Conservation (phyloP, 2,113 vertebrate species). For the Hylia prasina region DNA sequence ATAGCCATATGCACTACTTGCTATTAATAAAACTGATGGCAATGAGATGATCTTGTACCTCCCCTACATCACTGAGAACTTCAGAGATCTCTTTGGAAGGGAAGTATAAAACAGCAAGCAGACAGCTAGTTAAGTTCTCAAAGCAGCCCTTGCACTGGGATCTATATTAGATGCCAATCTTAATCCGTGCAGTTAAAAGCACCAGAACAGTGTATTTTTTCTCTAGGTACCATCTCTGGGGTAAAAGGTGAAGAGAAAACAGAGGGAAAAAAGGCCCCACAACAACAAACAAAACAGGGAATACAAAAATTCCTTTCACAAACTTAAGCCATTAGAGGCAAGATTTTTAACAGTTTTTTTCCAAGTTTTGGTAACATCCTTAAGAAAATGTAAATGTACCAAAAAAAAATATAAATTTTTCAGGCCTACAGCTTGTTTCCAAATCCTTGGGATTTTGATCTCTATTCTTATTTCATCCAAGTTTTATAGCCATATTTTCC, state of each 20-base stretch:
- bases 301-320: neutral
- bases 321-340: neutral
- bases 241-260: fast-evolving
- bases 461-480: neutral
- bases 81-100: neutral
- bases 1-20: neutral
- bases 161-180: neutral
- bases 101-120: neutral
- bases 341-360: neutral
- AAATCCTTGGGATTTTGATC: neutral
- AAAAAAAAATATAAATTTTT: neutral
- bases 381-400: neutral
- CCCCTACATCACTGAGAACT: neutral
- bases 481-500: neutral
- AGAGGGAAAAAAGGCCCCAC: fast-evolving
- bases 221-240: neutral
- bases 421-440: neutral
- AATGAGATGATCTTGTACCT: neutral
- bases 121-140: neutral
- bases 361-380: neutral
- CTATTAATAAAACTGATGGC: neutral
- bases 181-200: neutral
- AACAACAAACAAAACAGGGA: neutral
- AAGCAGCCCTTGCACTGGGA: neutral
- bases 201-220: neutral